Evolutionary conservation across 2,113 vertebrate species (phyloP), one percentile per base, ranked within the genome.

Genomic region (Coturnix japonica): DNA sequence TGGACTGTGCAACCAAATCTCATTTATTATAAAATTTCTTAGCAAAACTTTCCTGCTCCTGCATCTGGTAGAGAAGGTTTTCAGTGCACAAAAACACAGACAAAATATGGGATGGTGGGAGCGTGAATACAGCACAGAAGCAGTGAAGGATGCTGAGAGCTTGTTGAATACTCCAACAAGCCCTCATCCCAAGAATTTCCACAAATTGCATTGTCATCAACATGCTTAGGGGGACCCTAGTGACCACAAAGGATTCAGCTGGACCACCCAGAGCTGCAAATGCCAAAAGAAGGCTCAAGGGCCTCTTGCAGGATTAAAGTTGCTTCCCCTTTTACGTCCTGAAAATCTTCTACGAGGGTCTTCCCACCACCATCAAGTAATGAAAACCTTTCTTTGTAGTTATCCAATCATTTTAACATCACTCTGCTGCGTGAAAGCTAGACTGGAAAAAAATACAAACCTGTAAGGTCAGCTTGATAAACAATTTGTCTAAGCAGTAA

Each of bases 261-360:
- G 57, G 89, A 95, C 95, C 94, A 96, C 92, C 89, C 85, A 95
- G 92, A 91, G 25, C 73, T 91, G 59, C 59, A 87, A 95, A 79
- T 60, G 44, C 65, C 75, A 70, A 82, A 93, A 92, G 47, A 93
- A 94, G 70, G 41, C 72, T 96, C 81, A 84, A 96, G 91, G 47
- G 46, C 47, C 79, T 90, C 93, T 96, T 87, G 84, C 59, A 82
- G 71, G 96, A 97, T 95, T 96, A 94, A 93, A 95, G 33, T 89
- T 91, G 33, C 25, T 89, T 66, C 53, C 37, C 49, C 43, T 94
- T 91, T 63, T 73, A 74, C 88, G 60, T 95, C 69, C 87, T 87
- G 54, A 69, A 96, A 96, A 91, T 95, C 61, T 88, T 88, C 51
- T 54, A 33, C 23, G 30, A 87, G 81, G 66, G 44, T 51, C 85